Evolutionary conservation across 2,113 vertebrate species (phyloP).

Genomic region (Hymenochirus boettgeri): DNA sequence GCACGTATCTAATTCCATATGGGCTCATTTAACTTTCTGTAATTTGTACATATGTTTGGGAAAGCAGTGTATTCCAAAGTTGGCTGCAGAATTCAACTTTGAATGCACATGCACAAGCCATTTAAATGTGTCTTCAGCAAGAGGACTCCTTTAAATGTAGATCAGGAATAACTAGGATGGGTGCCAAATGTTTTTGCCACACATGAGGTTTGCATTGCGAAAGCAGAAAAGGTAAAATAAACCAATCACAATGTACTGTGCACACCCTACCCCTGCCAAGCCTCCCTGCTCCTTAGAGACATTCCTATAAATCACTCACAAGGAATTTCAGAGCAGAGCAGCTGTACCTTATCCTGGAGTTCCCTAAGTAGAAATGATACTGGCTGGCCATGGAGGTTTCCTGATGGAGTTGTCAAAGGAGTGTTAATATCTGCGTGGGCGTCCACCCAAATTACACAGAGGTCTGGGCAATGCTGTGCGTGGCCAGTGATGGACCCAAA

Average conservation of each 20-base stretch:
- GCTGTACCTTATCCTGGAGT: constrained; percentile 85
- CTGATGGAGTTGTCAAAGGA: constrained; percentile 82
- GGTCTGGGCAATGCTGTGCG: constrained; percentile 77
- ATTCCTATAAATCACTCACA: background rate
- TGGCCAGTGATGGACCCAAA: constrained; percentile 89
- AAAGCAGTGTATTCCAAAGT: too few species aligned
- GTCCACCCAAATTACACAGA: constrained; percentile 94
- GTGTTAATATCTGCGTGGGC: constrained; percentile 94
- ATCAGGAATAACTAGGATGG: background rate
- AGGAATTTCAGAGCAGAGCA: background rate
- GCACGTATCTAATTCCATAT: too few species aligned
- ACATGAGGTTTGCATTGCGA: too few species aligned
- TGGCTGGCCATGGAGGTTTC: constrained; percentile 90
- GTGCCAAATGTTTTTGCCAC: background rate
- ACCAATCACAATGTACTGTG: background rate
- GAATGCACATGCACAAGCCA: background rate
- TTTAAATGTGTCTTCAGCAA: background rate
- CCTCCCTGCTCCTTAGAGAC: constrained; percentile 16
- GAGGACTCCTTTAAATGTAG: background rate
- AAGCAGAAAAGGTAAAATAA: background rate
- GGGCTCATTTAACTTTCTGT: too few species aligned
- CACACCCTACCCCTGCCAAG: constrained; percentile 24
- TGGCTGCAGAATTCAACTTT: too few species aligned
- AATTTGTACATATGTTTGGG: too few species aligned
- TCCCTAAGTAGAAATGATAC: constrained; percentile 91